Percentiles rank a stretch among this genome's conserved stretches.
Conservation (phyloP, 2,797 vertebrate genomes). For the Hippoglossus hippoglossus region DNA sequence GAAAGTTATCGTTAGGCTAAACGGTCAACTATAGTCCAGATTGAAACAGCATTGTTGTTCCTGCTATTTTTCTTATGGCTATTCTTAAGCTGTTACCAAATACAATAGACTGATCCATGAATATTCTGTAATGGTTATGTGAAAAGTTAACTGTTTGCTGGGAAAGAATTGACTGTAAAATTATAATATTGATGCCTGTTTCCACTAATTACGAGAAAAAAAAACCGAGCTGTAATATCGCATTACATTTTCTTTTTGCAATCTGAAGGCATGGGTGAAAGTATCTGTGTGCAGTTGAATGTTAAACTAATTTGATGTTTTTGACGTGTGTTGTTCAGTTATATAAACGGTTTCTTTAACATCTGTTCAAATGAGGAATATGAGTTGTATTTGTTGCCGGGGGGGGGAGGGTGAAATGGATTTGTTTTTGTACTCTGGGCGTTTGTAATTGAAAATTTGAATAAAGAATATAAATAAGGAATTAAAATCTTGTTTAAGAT, state of each 20-base stretch:
- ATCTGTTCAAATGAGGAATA: slow-evolving; percentile 71
- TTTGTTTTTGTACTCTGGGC: slow-evolving; percentile 72
- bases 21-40: slow-evolving; percentile 41
- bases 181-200: slow-evolving; percentile 54
- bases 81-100: slow-evolving; percentile 75
- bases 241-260: slow-evolving; percentile 44
- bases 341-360: slow-evolving; percentile 67
- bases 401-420: slow-evolving; percentile 35
- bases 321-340: slow-evolving; percentile 67
- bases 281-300: slow-evolving; percentile 69
- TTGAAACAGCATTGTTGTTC: slow-evolving; percentile 44
- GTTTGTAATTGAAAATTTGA: slow-evolving; percentile 82
- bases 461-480: slow-evolving; percentile 78
- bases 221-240: slow-evolving; percentile 45
- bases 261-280: slow-evolving; percentile 70
- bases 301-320: slow-evolving; percentile 72
- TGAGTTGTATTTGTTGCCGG: slow-evolving; percentile 54
- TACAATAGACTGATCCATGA: slow-evolving; percentile 55
- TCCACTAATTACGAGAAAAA: slow-evolving; percentile 40
- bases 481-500: background rate
- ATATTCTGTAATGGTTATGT: slow-evolving; percentile 53
- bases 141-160: slow-evolving; percentile 41
- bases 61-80: slow-evolving; percentile 47
- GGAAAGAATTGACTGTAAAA: slow-evolving; percentile 49
- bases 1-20: slow-evolving; percentile 46